Evolutionary conservation across 1,140 invertebrate genomes (phyloP).

Genomic region (Rhysida immarginata): DNA sequence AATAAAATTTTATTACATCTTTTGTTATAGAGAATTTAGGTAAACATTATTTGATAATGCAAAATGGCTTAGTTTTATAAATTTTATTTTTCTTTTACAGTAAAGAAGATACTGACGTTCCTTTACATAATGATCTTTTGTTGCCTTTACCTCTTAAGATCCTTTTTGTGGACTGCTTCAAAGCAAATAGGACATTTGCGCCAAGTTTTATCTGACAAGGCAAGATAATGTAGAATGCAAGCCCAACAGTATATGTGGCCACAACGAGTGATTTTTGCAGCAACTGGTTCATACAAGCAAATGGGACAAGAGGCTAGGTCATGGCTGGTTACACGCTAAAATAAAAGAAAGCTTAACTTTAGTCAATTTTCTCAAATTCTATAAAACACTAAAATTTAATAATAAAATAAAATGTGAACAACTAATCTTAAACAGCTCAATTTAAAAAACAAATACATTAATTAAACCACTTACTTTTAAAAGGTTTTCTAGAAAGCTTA

Average conservation of each 20-base stretch:
- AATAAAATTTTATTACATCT: neutral
- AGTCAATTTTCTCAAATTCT: no score
- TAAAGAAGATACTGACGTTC: no score
- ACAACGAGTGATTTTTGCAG: slow-evolving; percentile 82
- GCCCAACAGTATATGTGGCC: slow-evolving; percentile 94
- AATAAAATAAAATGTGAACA: no score
- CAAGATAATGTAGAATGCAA: slow-evolving; percentile 83
- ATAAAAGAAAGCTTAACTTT: slow-evolving; percentile 14
- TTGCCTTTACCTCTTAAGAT: slow-evolving; percentile 81
- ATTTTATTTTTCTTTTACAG: no score
- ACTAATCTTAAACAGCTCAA: no score
- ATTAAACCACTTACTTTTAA: no score
- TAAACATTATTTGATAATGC: neutral
- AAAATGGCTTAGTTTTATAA: neutral
- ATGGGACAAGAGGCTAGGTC: slow-evolving; percentile 74
- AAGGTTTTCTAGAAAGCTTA: no score
- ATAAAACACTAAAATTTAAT: no score
- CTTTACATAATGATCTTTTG: no score
- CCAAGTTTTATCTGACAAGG: slow-evolving; percentile 59
- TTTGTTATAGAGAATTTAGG: no score
- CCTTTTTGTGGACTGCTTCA: slow-evolving; percentile 52
- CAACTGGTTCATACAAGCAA: slow-evolving; percentile 63
- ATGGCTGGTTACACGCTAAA: slow-evolving; percentile 27
- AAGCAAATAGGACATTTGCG: slow-evolving; percentile 76
- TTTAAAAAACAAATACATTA: no score